Evolutionary conservation across 2,797 vertebrate genomes (phyloP), one percentile per base, ranked within the genome.

Genomic region (Coendou prehensilis): DNA sequence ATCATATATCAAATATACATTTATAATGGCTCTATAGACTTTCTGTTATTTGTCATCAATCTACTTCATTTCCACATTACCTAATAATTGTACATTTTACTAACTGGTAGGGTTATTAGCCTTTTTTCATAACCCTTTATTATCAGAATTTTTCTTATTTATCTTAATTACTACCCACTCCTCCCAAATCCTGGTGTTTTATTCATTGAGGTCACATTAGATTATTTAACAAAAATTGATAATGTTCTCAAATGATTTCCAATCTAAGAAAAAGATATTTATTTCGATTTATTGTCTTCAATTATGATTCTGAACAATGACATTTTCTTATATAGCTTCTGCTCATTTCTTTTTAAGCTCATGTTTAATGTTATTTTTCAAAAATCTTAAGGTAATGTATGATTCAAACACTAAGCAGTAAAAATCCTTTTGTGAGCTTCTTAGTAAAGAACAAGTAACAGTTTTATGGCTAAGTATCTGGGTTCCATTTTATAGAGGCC

Each of bases 101-200:
- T 28, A 87, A 81, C n/a, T 37, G 41, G 26, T 89, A 85, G 61
- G 17, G 22, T 63, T 82, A 23, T 52, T 78, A 89, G 8, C 0
- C 11, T 69, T 1, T 79, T 26, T 47, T 41, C 5, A 50, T n/a
- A 76, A 85, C 14, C 7, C 15, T 67, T 76, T 79, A 17, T 61
- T 92, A 73, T 87, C 28, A 94, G 63, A 80, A 67, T 79, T 83
- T 83, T 37, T 52, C 57, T 88, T 50, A 85, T 18, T 57, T 93
- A 61, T 57, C 80, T 87, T 79, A 81, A 61, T 7, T 26, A 9
- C 26, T 78, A 78, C 47, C 3, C 57, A 59, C 23, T 59, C 11
- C 9, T 17, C 20, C 45, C 57, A 75, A 30, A 76, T 45, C 15
- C 30, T 82, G 18, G 57, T 80, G 28, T 80, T 95, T 76, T 84